These are phyloP conservation scores for Dipodomys ordii DNA, from an alignment of 2,113 vertebrate species.

Conservation along the genomic window DNA sequence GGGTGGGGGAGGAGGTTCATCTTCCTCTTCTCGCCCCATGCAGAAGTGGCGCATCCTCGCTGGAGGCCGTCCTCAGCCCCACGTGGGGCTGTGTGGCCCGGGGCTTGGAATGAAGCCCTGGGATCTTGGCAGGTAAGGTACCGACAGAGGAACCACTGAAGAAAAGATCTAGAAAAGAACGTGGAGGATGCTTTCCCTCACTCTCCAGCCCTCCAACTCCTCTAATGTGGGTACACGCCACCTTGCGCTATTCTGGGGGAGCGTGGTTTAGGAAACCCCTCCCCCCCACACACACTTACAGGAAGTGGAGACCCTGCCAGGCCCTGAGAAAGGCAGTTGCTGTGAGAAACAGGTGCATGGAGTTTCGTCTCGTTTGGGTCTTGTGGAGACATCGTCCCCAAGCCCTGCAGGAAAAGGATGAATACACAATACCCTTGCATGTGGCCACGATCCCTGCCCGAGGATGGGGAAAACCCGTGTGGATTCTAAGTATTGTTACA, in stretches of 20 bases:
- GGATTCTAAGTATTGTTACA: not conserved
- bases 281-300: not conserved
- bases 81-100: no score
- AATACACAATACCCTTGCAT: not conserved
- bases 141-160: not conserved
- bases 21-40: not conserved
- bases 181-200: not conserved
- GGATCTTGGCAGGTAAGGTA: not conserved
- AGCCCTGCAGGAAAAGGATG: not conserved
- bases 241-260: not conserved
- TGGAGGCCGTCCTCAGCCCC: not conserved
- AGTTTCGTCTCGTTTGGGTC: not conserved
- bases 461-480: not conserved
- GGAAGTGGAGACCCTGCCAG: not conserved
- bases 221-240: no score
- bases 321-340: not conserved
- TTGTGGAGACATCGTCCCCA: not conserved
- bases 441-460: not conserved
- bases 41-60: not conserved
- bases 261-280: no score
- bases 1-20: no score
- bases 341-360: fast-evolving
- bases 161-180: not conserved
- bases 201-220: no score
- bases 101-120: not conserved